Base-by-base conservation (phyloP, 2,797 vertebrate genomes). In the Oreonectes daqikongensis region DNA sequence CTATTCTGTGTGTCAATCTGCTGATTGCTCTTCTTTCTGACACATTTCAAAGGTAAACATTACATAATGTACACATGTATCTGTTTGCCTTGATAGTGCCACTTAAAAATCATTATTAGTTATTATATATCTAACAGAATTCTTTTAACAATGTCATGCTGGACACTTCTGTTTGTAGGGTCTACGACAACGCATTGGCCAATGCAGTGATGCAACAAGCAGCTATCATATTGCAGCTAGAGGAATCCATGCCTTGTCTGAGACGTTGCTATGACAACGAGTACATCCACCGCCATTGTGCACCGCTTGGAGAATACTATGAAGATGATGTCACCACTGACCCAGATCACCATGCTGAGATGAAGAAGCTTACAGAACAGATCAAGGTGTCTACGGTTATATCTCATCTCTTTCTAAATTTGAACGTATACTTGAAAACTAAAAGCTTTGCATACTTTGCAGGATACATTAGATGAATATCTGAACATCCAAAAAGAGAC, bases 171-270 rank as follows among this genome's bases (percentile, higher is more conserved):
- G 9, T 79, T 17, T 65, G 46, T 68, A 91, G 89, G 74, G 89
- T 92, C 3, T 86, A 92, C 6, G 85, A 90, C 64, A 90, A 92
- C 30, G 88, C 89, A 0, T 78, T 86, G 78, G 89, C 91, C 10
- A 89, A 88, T 0, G 88, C 88, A 0, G 87, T 92, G 66, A 92
- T 90, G 90, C 90, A 91, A 80, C 90, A 90, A 83, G 91, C 90
- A 0, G 64, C 87, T 2, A 85, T 92, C 69, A 88, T 92, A 73
- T 83, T 92, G 68, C 90, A 90, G 82, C 87, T 91, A 61, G 90
- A 90, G 50, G 86, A 91, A 24, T 86, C 89, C 42, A 87, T 92
- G 83, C 83, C 89, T 48, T 10, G 66, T 15, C 85, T 92, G 26
- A 53, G 81, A 2, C 79, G 73, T 78, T 88, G 87, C 84, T 87